phyloP scores from a whole-genome alignment of 2,797 vertebrate genomes.

The Gymnothorax javanicus region DNA sequence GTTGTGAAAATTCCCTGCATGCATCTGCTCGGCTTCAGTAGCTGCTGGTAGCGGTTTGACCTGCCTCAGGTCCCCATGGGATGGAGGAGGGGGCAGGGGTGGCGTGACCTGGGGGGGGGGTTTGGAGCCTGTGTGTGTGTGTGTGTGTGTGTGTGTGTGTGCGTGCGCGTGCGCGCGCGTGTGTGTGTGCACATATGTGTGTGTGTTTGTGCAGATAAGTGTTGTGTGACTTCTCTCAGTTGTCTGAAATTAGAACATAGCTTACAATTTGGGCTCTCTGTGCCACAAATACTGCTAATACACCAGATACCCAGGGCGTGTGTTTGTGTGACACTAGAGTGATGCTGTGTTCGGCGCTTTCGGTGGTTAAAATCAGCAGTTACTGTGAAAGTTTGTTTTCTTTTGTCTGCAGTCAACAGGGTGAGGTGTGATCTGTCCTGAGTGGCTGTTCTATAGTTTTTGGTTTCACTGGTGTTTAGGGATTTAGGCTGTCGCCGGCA shows the following conservation, averaged over 20 bases:
- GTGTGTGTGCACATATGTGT: conserved; percentile 43
- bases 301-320: neutral
- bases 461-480: conserved; percentile 37
- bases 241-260: neutral
- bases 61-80: neutral
- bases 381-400: neutral
- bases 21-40: conserved; percentile 1
- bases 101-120: neutral
- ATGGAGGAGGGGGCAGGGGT: neutral
- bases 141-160: neutral
- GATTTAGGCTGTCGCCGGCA: neutral
- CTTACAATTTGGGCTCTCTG: neutral
- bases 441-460: neutral
- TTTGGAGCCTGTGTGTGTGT: neutral
- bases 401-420: neutral
- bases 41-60: neutral
- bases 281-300: neutral
- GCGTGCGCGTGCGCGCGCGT: conserved; percentile 4
- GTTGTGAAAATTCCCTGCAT: conserved; percentile 30
- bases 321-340: neutral
- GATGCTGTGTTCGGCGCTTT: neutral
- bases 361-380: neutral
- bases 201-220: neutral
- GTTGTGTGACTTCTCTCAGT: neutral
- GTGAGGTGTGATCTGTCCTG: neutral